Evolutionary conservation across 30 jellyfish, hydroid and myxozoan genomes (phyloP), one percentile per base, ranked within the genome.

Genomic region (Mastigias papua): DNA sequence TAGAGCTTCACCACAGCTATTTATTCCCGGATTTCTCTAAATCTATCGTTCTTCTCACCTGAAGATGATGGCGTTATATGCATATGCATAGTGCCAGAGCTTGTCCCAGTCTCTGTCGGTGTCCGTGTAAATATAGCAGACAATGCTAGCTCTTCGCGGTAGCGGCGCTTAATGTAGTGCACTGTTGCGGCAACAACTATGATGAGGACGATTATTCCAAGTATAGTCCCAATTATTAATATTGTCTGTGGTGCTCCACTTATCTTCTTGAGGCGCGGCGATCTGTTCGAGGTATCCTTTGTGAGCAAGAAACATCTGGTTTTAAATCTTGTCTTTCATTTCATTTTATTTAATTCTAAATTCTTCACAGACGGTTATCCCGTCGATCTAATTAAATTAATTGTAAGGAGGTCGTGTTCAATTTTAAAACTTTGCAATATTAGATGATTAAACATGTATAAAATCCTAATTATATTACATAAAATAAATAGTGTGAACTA

Each of bases 1-100:
- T n/a, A n/a, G n/a, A n/a, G n/a, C n/a, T n/a, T n/a, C n/a, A n/a
- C n/a, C n/a, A n/a, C n/a, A n/a, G n/a, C n/a, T 76, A 80, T 22
- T 66, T 34, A 16, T 27, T 48, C n/a, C n/a, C n/a, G n/a, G 49
- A 80, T 80, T 2, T 73, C 73, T 48, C 49, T 37, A 6, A 80
- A 48, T 28, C 34, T 78, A 42, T 78, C 88, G 34, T 78, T 84
- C 25, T 76, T 72, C 35, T 63, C 93, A 4, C 87, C 93, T 0
- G 91, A 82, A 8, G 91, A 82, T 1, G 93, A 84, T 22, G 93
- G 86, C 15, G 93, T 69, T 16, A 72, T 54, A 31, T 23, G 70
- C 81, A 84, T 76, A 11, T 75, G 73, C 73, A 76, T 70, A 8
- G 93, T 48, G 48, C 79, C 86, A 72, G 73, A 42, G 50, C 93